phyloP scores from a whole-genome alignment of 1,140 invertebrate genomes.

The Papilio polytes region DNA sequence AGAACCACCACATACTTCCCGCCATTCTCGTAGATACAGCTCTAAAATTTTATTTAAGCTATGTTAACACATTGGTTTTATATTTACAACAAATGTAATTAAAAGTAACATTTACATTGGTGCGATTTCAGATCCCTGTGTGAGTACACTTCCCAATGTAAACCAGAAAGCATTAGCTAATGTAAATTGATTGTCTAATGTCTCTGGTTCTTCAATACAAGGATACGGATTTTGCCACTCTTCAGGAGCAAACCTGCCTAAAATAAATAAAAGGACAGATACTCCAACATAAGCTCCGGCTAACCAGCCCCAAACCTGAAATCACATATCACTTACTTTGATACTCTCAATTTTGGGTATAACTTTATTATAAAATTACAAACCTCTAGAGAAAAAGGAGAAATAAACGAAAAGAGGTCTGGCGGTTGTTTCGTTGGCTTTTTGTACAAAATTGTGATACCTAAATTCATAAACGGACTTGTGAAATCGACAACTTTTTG shows the following conservation, averaged over 20 bases:
- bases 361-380: conserved; percentile 35
- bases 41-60: conserved; percentile 73
- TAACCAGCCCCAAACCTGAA: conserved; percentile 92
- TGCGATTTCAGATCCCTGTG: conserved; percentile 94
- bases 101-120: conserved; percentile 85
- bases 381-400: conserved; percentile 91
- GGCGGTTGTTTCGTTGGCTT: conserved; percentile 92
- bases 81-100: conserved; percentile 19
- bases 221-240: conserved; percentile 94
- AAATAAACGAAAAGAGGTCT: conserved; percentile 94
- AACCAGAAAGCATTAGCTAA: conserved; percentile 94
- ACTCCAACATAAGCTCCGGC: conserved; percentile 90
- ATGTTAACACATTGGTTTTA: not conserved
- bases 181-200: conserved; percentile 93
- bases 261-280: conserved; percentile 90
- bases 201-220: conserved; percentile 90
- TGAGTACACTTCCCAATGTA: conserved; percentile 91
- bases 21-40: conserved; percentile 91
- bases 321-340: conserved; percentile 36
- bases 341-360: not conserved
- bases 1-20: conserved; percentile 97
- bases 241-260: conserved; percentile 90
- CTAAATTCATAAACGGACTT: conserved; percentile 96
- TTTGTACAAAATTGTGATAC: conserved; percentile 93
- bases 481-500: conserved; percentile 95